phyloP scores from a whole-genome alignment of 2,113 vertebrate species.

The Lichenostomus cassidix region DNA sequence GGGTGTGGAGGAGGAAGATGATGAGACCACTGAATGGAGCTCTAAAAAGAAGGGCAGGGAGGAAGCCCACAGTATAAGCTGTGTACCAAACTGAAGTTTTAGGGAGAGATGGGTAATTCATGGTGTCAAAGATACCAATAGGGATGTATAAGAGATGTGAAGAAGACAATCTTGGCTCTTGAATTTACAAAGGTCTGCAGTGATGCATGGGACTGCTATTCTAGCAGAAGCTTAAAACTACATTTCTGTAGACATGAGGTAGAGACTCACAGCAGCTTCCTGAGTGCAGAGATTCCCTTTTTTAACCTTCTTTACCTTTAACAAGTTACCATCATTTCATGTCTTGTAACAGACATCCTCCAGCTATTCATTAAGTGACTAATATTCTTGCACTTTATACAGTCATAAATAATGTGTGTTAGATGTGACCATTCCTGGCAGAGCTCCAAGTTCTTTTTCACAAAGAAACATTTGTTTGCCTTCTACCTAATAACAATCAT shows the following conservation, averaged over 20 bases:
- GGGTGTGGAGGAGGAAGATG: neutral
- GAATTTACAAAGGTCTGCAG: neutral
- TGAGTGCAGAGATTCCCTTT: neutral
- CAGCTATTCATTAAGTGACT: constrained; percentile 16
- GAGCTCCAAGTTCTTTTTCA: constrained; percentile 3
- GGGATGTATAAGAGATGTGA: neutral
- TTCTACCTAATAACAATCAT: neutral
- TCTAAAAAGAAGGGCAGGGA: neutral
- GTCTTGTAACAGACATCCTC: neutral
- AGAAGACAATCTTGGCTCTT: neutral
- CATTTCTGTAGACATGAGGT: neutral
- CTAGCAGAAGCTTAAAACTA: neutral
- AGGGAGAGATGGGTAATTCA: neutral
- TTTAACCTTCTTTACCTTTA: neutral
- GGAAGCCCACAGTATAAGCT: neutral
- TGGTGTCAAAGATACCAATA: neutral
- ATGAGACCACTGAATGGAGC: neutral
- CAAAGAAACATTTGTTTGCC: constrained; percentile 6
- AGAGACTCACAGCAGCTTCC: neutral
- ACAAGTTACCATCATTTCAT: neutral
- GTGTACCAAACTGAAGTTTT: neutral
- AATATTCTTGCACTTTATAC: constrained; percentile 8
- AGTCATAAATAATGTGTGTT: neutral
- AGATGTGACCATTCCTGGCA: constrained; percentile 24
- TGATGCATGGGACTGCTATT: neutral